Base-by-base conservation (phyloP, 2,113 vertebrate species). In the Cyanocitta stelleri region DNA sequence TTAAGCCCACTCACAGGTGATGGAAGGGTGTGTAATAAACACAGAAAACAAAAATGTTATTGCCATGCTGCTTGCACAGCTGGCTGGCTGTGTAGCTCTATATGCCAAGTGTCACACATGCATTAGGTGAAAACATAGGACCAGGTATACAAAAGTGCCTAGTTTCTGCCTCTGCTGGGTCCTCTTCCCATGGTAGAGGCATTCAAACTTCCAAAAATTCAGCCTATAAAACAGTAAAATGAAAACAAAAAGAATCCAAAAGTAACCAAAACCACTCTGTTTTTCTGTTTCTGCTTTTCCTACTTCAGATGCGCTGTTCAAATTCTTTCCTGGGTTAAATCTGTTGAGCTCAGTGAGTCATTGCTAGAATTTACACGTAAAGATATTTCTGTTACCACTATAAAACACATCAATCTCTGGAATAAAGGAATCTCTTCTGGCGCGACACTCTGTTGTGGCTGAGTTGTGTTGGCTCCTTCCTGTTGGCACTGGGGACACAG, bases 371-470 rank as follows among this genome's bases (percentile, higher is more conserved):
- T 75, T 71, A 58, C 49, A 62, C 9, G 26, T 52, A 63, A 86
- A 74, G 24, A 12, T 66, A 52, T 76, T 85, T 87, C 49, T 63
- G 43, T 48, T 43, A 39, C 35, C 1, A 1, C 64, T 71, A 66
- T 19, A 67, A 83, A 95, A 41, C 30, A 55, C 22, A 55, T 30
- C 26, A 59, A 1, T 33, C 59, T 62, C 75, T 30, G 43, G 32
- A 71, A 69, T 13, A 64, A 52, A 91, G 37, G 54, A 76, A 39
- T 67, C n/a, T 63, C 48, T 74, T 67, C 37, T 13, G 19, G 46
- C 0, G 0, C 4, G 30, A 35, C n/a, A 9, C 0, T 1, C 15
- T 35, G 2, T 4, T 1, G 3, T 15, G 58, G 44, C 71, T 59
- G 26, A 23, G 26, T n/a, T 71, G 29, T 9, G 6, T 33, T 0